phyloP scores from a whole-genome alignment of 2,797 vertebrate genomes.

The Allobates femoralis region DNA sequence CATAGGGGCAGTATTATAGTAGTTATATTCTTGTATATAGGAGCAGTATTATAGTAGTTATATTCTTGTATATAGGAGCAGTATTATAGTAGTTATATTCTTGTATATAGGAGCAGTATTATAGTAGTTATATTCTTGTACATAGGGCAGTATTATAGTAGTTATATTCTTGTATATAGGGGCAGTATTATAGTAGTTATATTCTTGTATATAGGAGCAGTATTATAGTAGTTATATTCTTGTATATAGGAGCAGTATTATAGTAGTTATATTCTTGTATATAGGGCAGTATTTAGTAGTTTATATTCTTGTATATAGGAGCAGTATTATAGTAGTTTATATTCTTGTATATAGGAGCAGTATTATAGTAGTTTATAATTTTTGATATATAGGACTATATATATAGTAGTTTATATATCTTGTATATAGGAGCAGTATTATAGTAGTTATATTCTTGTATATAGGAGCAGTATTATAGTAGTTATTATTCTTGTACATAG shows the following conservation, averaged over 20 bases:
- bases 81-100: conserved; percentile 18
- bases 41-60: background rate
- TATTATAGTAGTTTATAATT: conserved; percentile 13
- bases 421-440: background rate
- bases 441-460: background rate
- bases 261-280: conserved; percentile 7
- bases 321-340: conserved; percentile 17
- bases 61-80: background rate
- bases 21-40: conserved; percentile 1
- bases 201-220: background rate
- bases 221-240: conserved; percentile 20
- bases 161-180: too few species aligned
- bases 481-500: background rate
- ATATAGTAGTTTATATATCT: background rate
- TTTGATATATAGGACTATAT: too few species aligned
- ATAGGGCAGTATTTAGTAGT: background rate
- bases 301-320: conserved; percentile 1
- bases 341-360: background rate
- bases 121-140: conserved; percentile 11
- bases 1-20: background rate
- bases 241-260: conserved; percentile 6
- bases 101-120: background rate
- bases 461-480: background rate
- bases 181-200: too few species aligned
- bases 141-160: background rate